Percentiles rank a stretch among this genome's conserved stretches.
phyloP scores from a whole-genome alignment of 2,797 vertebrate species.

The Lateolabrax maculatus region DNA sequence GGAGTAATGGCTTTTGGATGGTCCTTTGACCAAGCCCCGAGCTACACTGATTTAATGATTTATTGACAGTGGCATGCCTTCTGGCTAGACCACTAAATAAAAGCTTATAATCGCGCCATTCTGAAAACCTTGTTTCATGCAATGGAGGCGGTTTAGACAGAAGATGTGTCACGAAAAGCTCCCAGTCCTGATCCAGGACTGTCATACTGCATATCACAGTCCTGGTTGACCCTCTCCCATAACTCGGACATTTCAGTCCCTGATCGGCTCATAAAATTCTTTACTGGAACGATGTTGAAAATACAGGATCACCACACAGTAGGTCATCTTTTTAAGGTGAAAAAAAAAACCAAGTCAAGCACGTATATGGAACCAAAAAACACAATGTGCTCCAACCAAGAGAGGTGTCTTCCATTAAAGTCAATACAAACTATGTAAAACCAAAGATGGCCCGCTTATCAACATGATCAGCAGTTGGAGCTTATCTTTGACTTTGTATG shows the following conservation, averaged over 20 bases:
- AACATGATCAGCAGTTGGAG: too few relatives aligned
- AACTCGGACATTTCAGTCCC: not conserved
- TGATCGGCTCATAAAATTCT: not conserved
- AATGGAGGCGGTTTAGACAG: not conserved
- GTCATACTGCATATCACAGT: not conserved
- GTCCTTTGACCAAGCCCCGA: constrained; percentile 71
- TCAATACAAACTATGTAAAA: not conserved
- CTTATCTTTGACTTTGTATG: too few relatives aligned
- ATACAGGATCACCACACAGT: not conserved
- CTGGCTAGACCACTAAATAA: constrained; percentile 61
- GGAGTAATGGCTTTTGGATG: constrained; percentile 76
- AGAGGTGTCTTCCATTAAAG: not conserved
- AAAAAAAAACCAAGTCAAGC: not conserved
- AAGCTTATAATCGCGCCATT: constrained; percentile 58
- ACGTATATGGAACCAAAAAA: not conserved
- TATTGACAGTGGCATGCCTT: constrained; percentile 69
- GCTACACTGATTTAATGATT: constrained; percentile 74
- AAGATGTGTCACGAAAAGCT: not conserved
- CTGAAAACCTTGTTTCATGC: constrained; percentile 53
- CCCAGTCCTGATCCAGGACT: not conserved
- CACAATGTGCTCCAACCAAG: not conserved
- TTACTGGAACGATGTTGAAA: not conserved
- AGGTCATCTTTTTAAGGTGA: not conserved
- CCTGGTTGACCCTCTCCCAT: not conserved
- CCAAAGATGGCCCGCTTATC: not conserved